Evolutionary conservation across 1,140 invertebrate genomes (phyloP), one percentile per base, ranked within the genome.

Genomic region (Melanaphis sacchari): DNA sequence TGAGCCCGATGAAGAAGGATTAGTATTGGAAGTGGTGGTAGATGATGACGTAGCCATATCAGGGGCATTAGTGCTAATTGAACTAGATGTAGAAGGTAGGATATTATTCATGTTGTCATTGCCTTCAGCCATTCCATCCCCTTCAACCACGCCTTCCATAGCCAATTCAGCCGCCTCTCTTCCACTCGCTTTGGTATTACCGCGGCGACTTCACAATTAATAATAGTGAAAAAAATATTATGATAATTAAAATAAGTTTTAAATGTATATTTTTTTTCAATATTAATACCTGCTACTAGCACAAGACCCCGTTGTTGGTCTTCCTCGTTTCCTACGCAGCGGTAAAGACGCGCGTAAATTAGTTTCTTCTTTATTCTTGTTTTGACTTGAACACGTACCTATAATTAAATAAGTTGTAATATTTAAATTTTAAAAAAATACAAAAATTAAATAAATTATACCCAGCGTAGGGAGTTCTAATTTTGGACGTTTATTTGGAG

Each of bases 291-390:
- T 96, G 94, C 96, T 97, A 94, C 97, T 97, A 94, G 97, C 97
- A 96, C 97, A 97, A 94, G 97, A 97, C 96, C 97, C 97, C 96
- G 97, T 97, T 95, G 96, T 97, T 95, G 95, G 95, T 93, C 95
- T 95, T 94, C 91, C 91, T n/a, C 91, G 66, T 93, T 93, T 93
- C n/a, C 91, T 85, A 93, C 91, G 91, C 81, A 95, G 95, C 91
- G 95, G 95, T 66, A 89, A 90, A 90, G 84, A 93, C 54, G 91
- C 43, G 40, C 88, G 92, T 85, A 90, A 36, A 84, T 46, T 93
- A 52, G n/a, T 85, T 31, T 93, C 91, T 36, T 92, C 90, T 46
- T n/a, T 82, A 38, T 49, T 92, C 76, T 85, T 93, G 85, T 26
- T 82, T 93, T 93, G 81, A 93, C 91, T 93, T 93, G 91, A 93